phyloP scores from a whole-genome alignment of 2,113 vertebrate genomes.

The Zosterops hypoxanthus region DNA sequence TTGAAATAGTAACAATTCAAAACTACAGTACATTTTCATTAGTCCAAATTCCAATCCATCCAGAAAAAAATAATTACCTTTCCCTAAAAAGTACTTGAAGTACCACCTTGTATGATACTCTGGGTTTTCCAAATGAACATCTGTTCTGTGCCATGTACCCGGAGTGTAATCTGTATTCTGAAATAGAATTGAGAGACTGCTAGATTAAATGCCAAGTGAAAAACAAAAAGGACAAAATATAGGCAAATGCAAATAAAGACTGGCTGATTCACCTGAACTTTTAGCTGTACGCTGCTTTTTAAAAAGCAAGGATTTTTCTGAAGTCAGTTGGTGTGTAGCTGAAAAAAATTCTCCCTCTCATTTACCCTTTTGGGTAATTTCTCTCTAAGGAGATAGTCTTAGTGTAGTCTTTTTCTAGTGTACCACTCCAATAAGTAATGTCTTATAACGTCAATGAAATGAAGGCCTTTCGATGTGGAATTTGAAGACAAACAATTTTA shows the following conservation, averaged over 20 bases:
- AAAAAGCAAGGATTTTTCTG: neutral
- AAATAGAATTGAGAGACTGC: conserved; percentile 29
- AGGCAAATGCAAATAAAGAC: neutral
- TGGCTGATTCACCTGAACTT: neutral
- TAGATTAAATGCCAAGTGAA: neutral
- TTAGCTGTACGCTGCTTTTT: neutral
- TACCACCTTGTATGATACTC: conserved; percentile 99
- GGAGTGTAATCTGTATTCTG: conserved; percentile 87
- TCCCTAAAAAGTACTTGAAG: conserved; percentile 98
- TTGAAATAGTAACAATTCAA: neutral
- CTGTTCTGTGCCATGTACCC: conserved; percentile 94
- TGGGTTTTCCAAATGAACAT: conserved; percentile 98
- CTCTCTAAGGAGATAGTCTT: neutral
- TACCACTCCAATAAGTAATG: rapidly evolving
- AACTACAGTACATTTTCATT: neutral
- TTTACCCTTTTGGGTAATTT: neutral
- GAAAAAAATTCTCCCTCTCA: neutral
- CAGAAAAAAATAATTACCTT: conserved; percentile 81
- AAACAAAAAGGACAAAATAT: neutral
- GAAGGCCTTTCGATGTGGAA: neutral
- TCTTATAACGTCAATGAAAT: neutral
- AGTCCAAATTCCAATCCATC: neutral
- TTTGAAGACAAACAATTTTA: neutral
- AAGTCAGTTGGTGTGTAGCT: neutral
- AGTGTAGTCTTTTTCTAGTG: neutral